These are phyloP conservation scores for Fukomys damarensis DNA, from an alignment of 2,113 vertebrate genomes.

Conservation along the genomic window DNA sequence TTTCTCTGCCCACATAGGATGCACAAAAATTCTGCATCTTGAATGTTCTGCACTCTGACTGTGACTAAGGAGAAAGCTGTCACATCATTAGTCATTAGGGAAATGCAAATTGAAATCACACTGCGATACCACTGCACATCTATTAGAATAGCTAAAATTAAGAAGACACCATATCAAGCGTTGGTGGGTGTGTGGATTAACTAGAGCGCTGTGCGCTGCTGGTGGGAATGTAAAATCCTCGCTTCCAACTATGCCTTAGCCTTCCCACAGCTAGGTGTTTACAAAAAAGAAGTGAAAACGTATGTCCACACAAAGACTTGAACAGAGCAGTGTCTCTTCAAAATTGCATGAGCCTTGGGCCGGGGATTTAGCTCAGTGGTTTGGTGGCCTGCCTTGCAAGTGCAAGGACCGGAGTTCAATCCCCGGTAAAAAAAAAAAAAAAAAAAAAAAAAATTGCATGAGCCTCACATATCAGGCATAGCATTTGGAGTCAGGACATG, in stretches of 20 bases:
- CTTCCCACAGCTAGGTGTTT: background rate
- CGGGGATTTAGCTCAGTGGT: too few relatives aligned
- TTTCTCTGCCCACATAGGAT: background rate
- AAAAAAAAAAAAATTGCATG: background rate
- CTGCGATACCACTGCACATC: background rate
- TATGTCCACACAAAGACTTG: background rate
- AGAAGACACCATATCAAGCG: background rate
- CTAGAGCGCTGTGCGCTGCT: background rate
- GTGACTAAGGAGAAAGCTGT: background rate
- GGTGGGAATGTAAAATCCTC: background rate
- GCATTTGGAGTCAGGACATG: background rate
- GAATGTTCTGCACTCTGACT: background rate
- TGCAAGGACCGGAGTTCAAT: too few relatives aligned
- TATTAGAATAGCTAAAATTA: conserved; percentile 9
- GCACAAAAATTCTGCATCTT: background rate
- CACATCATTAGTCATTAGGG: background rate
- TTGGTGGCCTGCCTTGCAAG: too few relatives aligned
- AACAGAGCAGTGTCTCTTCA: background rate
- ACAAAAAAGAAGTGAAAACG: background rate
- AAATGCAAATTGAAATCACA: conserved; percentile 37
- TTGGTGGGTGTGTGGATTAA: background rate
- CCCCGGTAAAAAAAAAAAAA: too few relatives aligned
- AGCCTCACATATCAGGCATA: background rate
- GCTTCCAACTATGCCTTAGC: background rate
- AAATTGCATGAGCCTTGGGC: background rate